Percentiles rank a stretch among this genome's conserved stretches.
Evolutionary conservation across 2,797 vertebrate species (phyloP).

Genomic region (Periophthalmus magnuspinnatus): DNA sequence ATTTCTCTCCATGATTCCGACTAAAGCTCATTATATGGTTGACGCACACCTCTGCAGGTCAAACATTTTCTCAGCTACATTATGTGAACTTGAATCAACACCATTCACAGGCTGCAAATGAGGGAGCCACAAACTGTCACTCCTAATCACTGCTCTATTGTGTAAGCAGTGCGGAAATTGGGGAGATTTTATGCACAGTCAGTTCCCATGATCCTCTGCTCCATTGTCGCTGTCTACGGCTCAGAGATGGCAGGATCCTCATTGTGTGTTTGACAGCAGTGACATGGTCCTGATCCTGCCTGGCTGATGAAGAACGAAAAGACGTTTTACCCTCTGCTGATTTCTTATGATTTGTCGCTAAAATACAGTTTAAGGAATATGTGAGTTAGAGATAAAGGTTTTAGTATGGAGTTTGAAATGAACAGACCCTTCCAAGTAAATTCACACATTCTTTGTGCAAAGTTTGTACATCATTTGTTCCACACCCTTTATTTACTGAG

Average conservation of each 20-base stretch:
- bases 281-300: slow-evolving; percentile 48
- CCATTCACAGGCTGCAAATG: slow-evolving; percentile 4
- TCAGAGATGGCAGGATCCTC: slow-evolving; percentile 66
- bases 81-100: not conserved
- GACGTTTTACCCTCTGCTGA: not conserved
- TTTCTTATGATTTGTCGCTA: not conserved
- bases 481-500: not conserved
- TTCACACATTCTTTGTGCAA: not conserved
- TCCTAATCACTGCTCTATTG: slow-evolving; percentile 8
- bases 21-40: not conserved
- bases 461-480: too few relatives aligned
- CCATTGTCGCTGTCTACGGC: slow-evolving; percentile 48
- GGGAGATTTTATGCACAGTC: slow-evolving; percentile 11
- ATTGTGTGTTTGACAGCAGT: slow-evolving; percentile 58
- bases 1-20: not conserved
- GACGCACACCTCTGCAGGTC: not conserved
- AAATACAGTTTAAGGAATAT: not conserved
- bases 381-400: not conserved
- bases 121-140: slow-evolving; percentile 1
- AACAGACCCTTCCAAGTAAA: not conserved
- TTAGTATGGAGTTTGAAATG: not conserved
- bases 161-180: slow-evolving; percentile 11
- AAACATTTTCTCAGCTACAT: not conserved
- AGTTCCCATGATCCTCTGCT: slow-evolving; percentile 16
- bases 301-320: slow-evolving; percentile 46